These are phyloP conservation scores for Caenorhabditis sp. DNA, from an alignment of 2,888 invertebrate genomes.

Conservation along the genomic window DNA sequence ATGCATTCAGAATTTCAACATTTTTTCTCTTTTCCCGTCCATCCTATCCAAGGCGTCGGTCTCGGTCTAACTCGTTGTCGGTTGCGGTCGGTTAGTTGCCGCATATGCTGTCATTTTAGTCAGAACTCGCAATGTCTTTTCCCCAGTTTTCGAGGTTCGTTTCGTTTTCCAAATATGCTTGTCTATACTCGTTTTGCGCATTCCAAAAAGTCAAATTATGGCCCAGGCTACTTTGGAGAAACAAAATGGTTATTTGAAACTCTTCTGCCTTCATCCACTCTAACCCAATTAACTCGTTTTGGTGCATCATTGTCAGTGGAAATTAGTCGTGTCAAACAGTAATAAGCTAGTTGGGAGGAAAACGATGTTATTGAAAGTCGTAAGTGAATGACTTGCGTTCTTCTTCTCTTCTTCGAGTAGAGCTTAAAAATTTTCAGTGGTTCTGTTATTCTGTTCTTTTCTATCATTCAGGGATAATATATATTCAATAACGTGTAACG, in stretches of 20 bases:
- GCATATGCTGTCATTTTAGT: conserved; percentile 52
- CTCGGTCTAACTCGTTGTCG: conserved; percentile 9
- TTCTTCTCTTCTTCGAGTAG: not conserved
- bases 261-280: not conserved
- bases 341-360: not conserved
- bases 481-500: too few relatives aligned
- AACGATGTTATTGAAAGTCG: not conserved
- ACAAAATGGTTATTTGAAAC: conserved; percentile 38
- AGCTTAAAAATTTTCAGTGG: too few relatives aligned
- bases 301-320: conserved; percentile 38
- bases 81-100: conserved; percentile 52
- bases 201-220: conserved; percentile 26
- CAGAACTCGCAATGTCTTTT: conserved; percentile 33
- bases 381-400: not conserved
- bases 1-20: conserved; percentile 57
- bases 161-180: not conserved
- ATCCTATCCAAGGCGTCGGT: conserved; percentile 34
- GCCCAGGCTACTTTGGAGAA: conserved; percentile 6
- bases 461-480: too few relatives aligned
- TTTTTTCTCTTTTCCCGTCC: conserved; percentile 27
- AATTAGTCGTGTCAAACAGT: conserved; percentile 48
- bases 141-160: conserved; percentile 10
- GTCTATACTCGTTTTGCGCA: not conserved
- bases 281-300: conserved; percentile 48
- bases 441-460: too few relatives aligned